Percentiles rank a stretch among this genome's conserved stretches.
Evolutionary conservation across 2,888 invertebrate species (phyloP).

Genomic region (Orthosia gothica): DNA sequence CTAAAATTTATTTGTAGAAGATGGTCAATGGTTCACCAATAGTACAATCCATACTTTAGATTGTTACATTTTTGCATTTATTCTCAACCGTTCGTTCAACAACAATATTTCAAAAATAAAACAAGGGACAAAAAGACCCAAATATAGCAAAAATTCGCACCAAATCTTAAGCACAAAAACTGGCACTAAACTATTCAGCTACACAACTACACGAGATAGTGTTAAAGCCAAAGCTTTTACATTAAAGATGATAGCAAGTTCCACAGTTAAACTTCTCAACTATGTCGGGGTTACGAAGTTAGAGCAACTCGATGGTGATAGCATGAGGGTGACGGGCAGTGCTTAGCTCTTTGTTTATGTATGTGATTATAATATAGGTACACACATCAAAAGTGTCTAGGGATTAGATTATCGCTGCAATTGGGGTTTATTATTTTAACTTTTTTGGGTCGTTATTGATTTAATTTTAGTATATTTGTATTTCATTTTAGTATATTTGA

Average conservation of each 20-base stretch:
- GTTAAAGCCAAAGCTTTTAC: conserved; percentile 35
- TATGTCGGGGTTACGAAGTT: conserved; percentile 53
- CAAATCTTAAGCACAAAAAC: conserved; percentile 3
- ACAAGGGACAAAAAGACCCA: not conserved
- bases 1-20: no score
- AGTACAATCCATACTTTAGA: no score
- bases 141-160: not conserved
- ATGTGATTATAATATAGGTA: not conserved
- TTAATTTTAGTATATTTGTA: no score
- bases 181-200: conserved; percentile 40
- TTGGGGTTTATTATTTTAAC: no score
- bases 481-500: no score
- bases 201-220: conserved; percentile 14
- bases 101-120: no score
- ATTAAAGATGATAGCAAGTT: conserved; percentile 47
- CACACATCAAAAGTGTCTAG: no score
- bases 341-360: not conserved
- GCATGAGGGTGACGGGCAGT: conserved; percentile 2
- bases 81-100: no score
- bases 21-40: no score
- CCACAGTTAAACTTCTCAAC: conserved; percentile 39
- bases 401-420: no score
- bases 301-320: conserved; percentile 12
- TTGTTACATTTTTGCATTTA: no score
- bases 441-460: no score